Percentiles rank a stretch among this genome's conserved stretches.
phyloP scores from a whole-genome alignment of 2,113 vertebrate species.

The Xerus inauris region DNA sequence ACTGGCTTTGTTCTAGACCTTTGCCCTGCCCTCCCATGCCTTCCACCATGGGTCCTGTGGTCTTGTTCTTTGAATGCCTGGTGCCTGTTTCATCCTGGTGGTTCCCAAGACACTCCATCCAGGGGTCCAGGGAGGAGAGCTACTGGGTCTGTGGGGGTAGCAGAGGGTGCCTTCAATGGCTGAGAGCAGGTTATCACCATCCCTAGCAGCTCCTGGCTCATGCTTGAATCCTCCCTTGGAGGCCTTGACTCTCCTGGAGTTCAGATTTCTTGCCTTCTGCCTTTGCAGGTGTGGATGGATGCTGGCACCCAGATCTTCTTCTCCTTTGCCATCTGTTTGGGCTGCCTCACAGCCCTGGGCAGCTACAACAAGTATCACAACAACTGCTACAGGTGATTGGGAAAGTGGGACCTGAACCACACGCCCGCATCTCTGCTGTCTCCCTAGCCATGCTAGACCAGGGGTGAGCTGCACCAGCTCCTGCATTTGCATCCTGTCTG shows the following conservation, averaged over 20 bases:
- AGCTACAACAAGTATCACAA: conserved; percentile 99
- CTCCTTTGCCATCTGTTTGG: conserved; percentile 95
- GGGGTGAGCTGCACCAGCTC: not conserved
- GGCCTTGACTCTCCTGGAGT: not conserved
- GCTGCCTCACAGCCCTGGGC: conserved; percentile 94
- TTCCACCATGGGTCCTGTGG: not conserved
- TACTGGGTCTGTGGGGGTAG: accelerated
- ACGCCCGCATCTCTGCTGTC: accelerated
- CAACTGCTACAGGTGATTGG: conserved; percentile 94
- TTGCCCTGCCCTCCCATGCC: accelerated
- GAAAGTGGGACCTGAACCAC: not conserved
- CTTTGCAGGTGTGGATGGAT: conserved; percentile 95
- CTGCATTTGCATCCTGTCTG: not conserved
- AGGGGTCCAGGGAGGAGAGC: not conserved
- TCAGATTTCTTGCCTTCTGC: conserved; percentile 71
- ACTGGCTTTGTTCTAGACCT: too few species aligned
- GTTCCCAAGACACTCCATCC: not conserved
- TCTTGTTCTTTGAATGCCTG: not conserved
- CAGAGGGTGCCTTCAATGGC: accelerated
- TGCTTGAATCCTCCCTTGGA: not conserved
- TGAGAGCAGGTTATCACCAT: not conserved
- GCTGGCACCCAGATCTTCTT: conserved; percentile 97
- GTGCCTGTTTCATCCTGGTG: not conserved
- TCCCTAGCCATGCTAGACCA: not conserved
- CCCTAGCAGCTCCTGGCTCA: accelerated